phyloP scores from a whole-genome alignment of 2,797 vertebrate genomes.

The Poliocrania exsul region DNA sequence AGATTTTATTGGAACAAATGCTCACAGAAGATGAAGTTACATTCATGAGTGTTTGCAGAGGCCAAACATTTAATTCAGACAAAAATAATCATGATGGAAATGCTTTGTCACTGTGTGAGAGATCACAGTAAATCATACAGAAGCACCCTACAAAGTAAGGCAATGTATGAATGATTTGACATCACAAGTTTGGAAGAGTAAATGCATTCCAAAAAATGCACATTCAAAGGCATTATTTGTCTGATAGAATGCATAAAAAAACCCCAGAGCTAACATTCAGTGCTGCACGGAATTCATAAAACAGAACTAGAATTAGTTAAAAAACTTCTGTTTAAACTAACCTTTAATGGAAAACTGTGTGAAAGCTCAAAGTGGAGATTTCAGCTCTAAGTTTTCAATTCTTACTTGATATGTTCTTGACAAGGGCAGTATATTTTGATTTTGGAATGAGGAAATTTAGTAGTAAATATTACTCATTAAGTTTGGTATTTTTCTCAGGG shows the following conservation, averaged over 20 bases:
- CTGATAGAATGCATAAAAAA: not conserved
- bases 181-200: not conserved
- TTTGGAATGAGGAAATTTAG: not conserved
- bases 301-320: not conserved
- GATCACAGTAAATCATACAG: not conserved
- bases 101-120: not conserved
- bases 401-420: not conserved
- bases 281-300: not conserved
- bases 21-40: not conserved
- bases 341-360: not conserved
- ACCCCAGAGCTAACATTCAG: rapidly evolving
- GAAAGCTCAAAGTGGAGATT: not conserved
- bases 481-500: not conserved
- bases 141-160: not conserved
- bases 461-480: not conserved
- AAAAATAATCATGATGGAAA: not conserved
- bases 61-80: not conserved
- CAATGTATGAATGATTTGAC: not conserved
- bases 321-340: not conserved
- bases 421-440: not conserved
- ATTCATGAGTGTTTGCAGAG: not conserved
- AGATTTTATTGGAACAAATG: not conserved
- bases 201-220: not conserved
- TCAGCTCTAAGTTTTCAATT: not conserved
- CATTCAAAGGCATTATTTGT: not conserved